Evolutionary conservation across 2,113 vertebrate genomes (phyloP).

Genomic region (Podarcis cretensis): DNA sequence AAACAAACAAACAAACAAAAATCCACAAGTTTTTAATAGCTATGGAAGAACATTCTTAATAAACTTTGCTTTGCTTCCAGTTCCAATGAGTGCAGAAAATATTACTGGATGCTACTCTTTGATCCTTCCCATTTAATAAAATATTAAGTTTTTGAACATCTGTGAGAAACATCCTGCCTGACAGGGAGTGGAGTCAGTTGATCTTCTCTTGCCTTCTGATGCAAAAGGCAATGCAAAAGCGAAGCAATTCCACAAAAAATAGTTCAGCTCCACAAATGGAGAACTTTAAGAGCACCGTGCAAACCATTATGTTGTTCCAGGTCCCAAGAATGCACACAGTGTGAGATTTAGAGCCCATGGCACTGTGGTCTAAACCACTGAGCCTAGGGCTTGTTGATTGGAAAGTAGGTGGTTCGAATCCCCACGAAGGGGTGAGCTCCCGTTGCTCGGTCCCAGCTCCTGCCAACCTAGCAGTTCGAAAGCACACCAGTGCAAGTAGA

Average conservation of each 20-base stretch:
- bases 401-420: too few species aligned
- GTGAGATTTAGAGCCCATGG: neutral
- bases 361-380: too few species aligned
- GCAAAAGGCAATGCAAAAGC: neutral
- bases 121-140: neutral
- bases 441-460: too few species aligned
- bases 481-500: too few species aligned
- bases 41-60: neutral
- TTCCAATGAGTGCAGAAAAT: neutral
- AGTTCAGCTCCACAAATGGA: neutral
- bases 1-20: neutral
- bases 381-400: too few species aligned
- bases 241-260: too few species aligned
- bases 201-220: neutral
- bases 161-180: neutral
- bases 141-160: neutral
- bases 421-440: too few species aligned
- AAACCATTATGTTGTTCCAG: neutral
- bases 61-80: neutral
- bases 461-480: too few species aligned
- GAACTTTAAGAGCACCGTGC: neutral
- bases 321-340: neutral
- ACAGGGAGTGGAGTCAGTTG: neutral
- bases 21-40: neutral
- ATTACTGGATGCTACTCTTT: neutral